phyloP scores from a whole-genome alignment of 2,797 vertebrate genomes.

The Hoplostethus mediterraneus region DNA sequence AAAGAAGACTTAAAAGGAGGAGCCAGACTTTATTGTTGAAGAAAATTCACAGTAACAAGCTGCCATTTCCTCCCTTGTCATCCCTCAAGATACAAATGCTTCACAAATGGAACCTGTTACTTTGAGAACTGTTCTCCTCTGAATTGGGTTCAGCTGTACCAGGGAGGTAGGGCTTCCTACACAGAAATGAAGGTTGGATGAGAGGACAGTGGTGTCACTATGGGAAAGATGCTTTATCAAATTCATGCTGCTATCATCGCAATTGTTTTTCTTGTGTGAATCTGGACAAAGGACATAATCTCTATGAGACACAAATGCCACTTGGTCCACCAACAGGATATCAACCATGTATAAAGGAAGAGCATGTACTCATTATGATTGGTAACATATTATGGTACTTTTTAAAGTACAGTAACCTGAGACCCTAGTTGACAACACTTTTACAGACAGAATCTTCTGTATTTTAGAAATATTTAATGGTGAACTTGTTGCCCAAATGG shows the following conservation, averaged over 20 bases:
- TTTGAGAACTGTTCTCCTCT: constrained; percentile 3
- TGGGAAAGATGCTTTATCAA: constrained; percentile 4
- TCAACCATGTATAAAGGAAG: background rate
- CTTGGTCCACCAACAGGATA: background rate
- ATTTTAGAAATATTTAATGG: no score
- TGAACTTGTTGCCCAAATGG: constrained; percentile 31
- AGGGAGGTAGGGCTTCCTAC: background rate
- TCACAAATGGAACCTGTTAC: constrained; percentile 7
- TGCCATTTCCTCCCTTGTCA: constrained; percentile 10
- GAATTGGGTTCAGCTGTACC: background rate
- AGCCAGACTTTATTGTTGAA: background rate
- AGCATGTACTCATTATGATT: constrained; percentile 23
- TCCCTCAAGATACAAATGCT: constrained; percentile 1
- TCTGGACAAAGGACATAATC: constrained; percentile 1
- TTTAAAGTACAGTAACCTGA: background rate
- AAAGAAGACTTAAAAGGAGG: background rate
- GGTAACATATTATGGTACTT: constrained; percentile 9
- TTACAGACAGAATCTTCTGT: constrained; percentile 1
- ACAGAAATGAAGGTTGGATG: background rate
- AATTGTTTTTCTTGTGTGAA: constrained; percentile 12
- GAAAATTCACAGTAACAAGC: constrained; percentile 9
- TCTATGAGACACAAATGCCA: constrained; percentile 4
- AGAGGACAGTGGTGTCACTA: constrained; percentile 9
- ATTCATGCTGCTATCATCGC: constrained; percentile 14
- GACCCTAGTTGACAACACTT: constrained; percentile 19